Percentiles rank a stretch among this genome's conserved stretches.
Conservation (phyloP, 2,888 invertebrate genomes). For the Sturmia bella region DNA sequence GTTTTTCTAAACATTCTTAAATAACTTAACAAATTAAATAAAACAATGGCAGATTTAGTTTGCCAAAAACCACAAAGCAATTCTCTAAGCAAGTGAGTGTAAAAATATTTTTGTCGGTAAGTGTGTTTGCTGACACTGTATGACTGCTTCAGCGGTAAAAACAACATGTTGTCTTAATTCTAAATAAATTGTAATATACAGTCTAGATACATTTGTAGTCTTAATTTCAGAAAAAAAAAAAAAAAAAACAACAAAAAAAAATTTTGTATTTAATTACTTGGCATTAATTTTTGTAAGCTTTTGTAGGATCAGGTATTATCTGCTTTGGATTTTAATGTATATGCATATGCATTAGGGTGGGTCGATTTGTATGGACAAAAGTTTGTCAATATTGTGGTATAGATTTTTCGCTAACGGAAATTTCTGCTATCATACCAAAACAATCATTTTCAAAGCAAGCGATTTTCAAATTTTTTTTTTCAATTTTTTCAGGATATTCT, state of each 20-base stretch:
- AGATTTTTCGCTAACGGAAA: no score
- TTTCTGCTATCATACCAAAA: no score
- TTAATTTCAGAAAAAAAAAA: conserved; percentile 75
- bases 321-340: background rate
- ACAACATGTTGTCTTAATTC: conserved; percentile 38
- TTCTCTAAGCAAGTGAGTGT: background rate
- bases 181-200: conserved; percentile 67
- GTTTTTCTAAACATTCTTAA: conserved; percentile 29
- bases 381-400: no score
- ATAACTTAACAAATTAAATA: conserved; percentile 24
- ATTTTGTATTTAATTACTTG: conserved; percentile 39
- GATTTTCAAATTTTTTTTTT: no score
- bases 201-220: conserved; percentile 21
- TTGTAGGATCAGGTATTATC: background rate
- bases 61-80: conserved; percentile 41
- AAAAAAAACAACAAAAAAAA: no score
- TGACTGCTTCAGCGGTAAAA: background rate
- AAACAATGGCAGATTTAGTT: conserved; percentile 15
- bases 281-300: conserved; percentile 13
- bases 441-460: no score
- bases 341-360: no score
- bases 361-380: no score
- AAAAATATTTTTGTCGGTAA: background rate
- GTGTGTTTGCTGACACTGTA: background rate
- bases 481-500: no score